These are phyloP conservation scores for Pipistrellus nathusii DNA, from an alignment of 2,797 vertebrate genomes.

Conservation along the genomic window DNA sequence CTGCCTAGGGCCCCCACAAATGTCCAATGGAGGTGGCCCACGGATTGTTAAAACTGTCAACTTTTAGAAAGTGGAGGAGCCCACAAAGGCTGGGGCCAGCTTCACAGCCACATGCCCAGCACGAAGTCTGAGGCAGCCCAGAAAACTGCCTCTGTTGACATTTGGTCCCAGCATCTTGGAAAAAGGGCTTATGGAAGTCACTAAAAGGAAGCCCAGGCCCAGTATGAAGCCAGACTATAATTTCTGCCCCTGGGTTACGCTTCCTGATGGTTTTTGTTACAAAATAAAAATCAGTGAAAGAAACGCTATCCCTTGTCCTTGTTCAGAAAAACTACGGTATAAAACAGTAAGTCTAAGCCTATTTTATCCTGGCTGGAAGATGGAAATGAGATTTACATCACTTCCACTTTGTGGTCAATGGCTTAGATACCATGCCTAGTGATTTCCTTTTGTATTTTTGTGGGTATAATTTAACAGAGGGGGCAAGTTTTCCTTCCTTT, in stretches of 20 bases:
- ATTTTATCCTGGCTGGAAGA: background rate
- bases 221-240: background rate
- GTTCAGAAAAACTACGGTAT: background rate
- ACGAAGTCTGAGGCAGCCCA: background rate
- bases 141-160: background rate
- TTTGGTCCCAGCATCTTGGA: background rate
- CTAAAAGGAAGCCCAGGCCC: background rate
- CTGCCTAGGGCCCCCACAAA: background rate
- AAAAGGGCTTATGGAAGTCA: slow-evolving; percentile 38
- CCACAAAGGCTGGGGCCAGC: background rate
- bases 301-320: background rate
- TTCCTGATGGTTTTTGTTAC: background rate
- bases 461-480: background rate
- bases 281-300: slow-evolving; percentile 44
- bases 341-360: background rate
- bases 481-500: background rate
- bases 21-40: background rate
- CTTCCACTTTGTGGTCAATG: background rate
- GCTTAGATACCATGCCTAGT: background rate
- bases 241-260: background rate
- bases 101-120: background rate
- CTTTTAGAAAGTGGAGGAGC: background rate
- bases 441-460: background rate
- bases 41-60: background rate
- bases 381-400: background rate